phyloP scores from a whole-genome alignment of 2,888 invertebrate genomes.

The Dione vanillae region DNA sequence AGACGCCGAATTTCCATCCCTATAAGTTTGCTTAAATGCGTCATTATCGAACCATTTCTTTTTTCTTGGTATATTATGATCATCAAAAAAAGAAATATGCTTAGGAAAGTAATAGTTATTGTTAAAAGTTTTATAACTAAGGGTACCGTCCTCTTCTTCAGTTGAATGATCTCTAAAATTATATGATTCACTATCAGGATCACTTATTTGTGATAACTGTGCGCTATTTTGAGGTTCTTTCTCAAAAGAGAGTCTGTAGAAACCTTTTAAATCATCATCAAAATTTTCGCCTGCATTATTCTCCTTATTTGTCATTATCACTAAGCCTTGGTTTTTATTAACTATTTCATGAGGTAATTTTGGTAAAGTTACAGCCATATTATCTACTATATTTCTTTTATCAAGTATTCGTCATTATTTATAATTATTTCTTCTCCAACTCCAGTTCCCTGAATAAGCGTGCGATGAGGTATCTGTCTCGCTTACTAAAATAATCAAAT shows the following conservation, averaged over 20 bases:
- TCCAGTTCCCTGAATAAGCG: slow-evolving; percentile 65
- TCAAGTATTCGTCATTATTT: slow-evolving; percentile 46
- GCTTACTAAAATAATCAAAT: slow-evolving; percentile 78
- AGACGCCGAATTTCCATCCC: slow-evolving; percentile 29
- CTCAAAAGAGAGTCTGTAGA: slow-evolving; percentile 34
- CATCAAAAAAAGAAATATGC: slow-evolving; percentile 46
- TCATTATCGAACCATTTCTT: slow-evolving; percentile 52
- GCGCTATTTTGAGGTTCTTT: slow-evolving; percentile 31
- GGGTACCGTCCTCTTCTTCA: slow-evolving; percentile 47
- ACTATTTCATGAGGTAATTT: slow-evolving; percentile 7
- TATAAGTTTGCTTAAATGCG: slow-evolving; percentile 37
- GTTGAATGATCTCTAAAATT: neutral
- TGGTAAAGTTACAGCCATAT: slow-evolving; percentile 6
- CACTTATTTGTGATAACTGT: slow-evolving; percentile 44
- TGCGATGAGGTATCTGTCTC: slow-evolving; percentile 58
- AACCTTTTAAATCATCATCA: slow-evolving; percentile 20
- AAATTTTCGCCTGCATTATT: neutral
- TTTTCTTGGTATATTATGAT: slow-evolving; percentile 52
- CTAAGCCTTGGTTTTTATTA: neutral
- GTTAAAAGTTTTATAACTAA: slow-evolving; percentile 34
- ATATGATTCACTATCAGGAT: slow-evolving; percentile 50
- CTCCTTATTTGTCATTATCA: slow-evolving; percentile 6
- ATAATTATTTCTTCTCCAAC: slow-evolving; percentile 61
- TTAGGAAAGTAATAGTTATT: slow-evolving; percentile 3
- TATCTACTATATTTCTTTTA: slow-evolving; percentile 27